Conservation (phyloP, 2,888 invertebrate genomes). For the Copidosoma aretas region DNA sequence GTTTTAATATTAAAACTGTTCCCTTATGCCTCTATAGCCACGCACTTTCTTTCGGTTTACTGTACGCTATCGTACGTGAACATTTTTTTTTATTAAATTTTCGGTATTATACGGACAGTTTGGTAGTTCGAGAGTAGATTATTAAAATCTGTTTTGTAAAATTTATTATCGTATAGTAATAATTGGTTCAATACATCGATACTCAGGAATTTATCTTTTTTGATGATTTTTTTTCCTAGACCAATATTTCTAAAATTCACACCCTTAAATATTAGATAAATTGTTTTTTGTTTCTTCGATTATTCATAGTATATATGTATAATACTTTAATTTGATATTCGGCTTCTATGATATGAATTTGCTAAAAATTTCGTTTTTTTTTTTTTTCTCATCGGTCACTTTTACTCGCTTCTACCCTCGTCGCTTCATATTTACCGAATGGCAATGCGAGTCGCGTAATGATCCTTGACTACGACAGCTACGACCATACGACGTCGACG, state of each 20-base stretch:
- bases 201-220: constrained; percentile 16
- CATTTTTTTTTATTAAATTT: constrained; percentile 15
- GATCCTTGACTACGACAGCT: constrained; percentile 19
- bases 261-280: constrained; percentile 14
- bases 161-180: constrained; percentile 21
- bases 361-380: constrained; percentile 1
- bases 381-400: not conserved
- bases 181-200: constrained; percentile 39
- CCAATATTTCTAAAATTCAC: constrained; percentile 34
- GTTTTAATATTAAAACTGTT: not conserved
- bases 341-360: not conserved
- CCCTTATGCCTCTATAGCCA: not conserved
- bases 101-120: constrained; percentile 37
- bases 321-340: constrained; percentile 21
- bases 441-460: not conserved
- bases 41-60: constrained; percentile 17
- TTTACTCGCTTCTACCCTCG: constrained; percentile 3
- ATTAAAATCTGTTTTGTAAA: constrained; percentile 36
- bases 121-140: constrained; percentile 30
- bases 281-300: constrained; percentile 6
- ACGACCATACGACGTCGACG: too few relatives aligned
- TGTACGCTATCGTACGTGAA: constrained; percentile 2
- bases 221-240: constrained; percentile 20
- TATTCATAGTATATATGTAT: constrained; percentile 6
- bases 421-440: constrained; percentile 3